These are phyloP conservation scores for Germaria angustata DNA, from an alignment of 2,888 invertebrate genomes.

Conservation along the genomic window DNA sequence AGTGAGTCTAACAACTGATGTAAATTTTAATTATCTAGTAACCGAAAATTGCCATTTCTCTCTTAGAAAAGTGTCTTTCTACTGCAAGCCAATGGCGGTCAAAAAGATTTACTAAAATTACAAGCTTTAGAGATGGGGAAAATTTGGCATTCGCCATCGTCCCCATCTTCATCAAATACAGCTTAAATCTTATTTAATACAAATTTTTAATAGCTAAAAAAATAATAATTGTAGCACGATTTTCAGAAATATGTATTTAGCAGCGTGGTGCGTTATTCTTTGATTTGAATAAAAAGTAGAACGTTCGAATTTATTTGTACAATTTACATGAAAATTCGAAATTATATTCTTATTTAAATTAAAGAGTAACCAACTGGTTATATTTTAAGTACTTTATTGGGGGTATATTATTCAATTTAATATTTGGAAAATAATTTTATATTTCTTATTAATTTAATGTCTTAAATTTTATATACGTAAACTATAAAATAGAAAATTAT, in stretches of 20 bases:
- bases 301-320: too few relatives aligned
- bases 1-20: conserved; percentile 69
- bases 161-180: conserved; percentile 27
- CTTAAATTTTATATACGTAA: not conserved
- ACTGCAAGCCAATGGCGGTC: conserved; percentile 88
- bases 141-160: conserved; percentile 61
- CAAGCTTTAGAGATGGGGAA: conserved; percentile 77
- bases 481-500: not conserved
- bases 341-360: too few relatives aligned
- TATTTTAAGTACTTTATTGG: too few relatives aligned
- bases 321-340: too few relatives aligned
- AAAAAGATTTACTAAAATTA: conserved; percentile 79
- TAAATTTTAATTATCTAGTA: too few relatives aligned
- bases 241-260: not conserved
- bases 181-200: conserved; percentile 26
- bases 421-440: not conserved
- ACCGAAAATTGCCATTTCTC: conserved; percentile 4
- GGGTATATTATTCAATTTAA: not conserved
- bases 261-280: too few relatives aligned
- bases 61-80: conserved; percentile 89
- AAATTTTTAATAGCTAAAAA: not conserved
- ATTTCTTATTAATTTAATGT: not conserved
- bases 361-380: too few relatives aligned
- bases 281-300: too few relatives aligned
- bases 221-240: not conserved